Conservation (phyloP, 1,140 invertebrate genomes). For the Solenopsis invicta region DNA sequence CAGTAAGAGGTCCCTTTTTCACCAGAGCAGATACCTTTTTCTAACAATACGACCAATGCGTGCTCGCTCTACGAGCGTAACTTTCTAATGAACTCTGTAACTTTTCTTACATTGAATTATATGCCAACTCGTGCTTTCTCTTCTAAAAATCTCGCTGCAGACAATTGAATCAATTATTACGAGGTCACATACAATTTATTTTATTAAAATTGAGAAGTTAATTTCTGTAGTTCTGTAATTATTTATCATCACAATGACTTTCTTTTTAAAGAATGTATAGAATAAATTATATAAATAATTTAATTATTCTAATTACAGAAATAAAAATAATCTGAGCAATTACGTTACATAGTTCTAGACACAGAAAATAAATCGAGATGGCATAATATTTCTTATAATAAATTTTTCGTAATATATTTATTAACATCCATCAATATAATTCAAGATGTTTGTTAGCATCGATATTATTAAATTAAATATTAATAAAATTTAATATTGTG, state of each 20-base stretch:
- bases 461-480: too few species aligned
- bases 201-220: neutral
- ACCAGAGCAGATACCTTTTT: slow-evolving; percentile 57
- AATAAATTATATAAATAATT: neutral
- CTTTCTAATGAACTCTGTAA: slow-evolving; percentile 16
- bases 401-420: too few species aligned
- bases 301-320: neutral
- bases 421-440: too few species aligned
- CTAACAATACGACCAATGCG: slow-evolving; percentile 70
- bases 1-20: slow-evolving; percentile 26
- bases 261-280: neutral
- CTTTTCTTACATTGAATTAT: slow-evolving; percentile 49
- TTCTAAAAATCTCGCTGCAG: neutral
- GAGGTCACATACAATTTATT: neutral
- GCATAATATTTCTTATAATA: too few species aligned
- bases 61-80: slow-evolving; percentile 58
- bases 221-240: neutral
- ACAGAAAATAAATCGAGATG: neutral
- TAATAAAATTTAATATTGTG: too few species aligned
- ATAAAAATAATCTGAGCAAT: slow-evolving; percentile 1
- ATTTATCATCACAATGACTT: neutral
- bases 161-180: neutral
- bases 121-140: slow-evolving; percentile 9
- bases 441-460: too few species aligned
- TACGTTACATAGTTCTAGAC: neutral